Conservation (phyloP, 2,113 vertebrate species). For the Taxidea taxus region DNA sequence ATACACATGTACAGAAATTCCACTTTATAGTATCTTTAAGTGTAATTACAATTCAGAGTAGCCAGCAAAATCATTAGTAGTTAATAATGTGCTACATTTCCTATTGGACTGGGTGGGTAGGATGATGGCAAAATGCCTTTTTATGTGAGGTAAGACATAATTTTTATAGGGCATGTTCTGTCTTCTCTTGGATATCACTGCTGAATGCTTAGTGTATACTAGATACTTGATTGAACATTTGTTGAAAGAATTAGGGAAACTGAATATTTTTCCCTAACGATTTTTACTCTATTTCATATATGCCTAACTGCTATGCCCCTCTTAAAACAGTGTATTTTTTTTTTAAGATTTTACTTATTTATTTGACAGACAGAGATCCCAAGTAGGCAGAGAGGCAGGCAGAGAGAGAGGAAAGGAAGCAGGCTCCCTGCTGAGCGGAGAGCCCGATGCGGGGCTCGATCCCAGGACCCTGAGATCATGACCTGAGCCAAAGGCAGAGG, state of each 20-base stretch:
- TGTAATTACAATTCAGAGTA: neutral
- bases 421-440: too few species aligned
- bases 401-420: too few species aligned
- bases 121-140: neutral
- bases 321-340: neutral
- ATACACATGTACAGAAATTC: neutral
- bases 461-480: too few species aligned
- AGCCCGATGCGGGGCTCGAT: too few species aligned
- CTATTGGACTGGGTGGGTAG: neutral
- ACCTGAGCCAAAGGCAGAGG: too few species aligned
- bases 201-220: neutral
- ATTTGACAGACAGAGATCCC: too few species aligned
- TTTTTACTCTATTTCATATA: neutral
- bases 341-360: too few species aligned
- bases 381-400: too few species aligned
- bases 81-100: neutral
- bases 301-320: neutral
- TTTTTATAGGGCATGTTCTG: neutral
- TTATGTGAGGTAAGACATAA: neutral
- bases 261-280: neutral
- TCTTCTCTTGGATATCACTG: neutral
- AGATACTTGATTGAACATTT: neutral
- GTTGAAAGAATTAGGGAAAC: neutral
- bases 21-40: neutral
- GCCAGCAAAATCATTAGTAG: neutral